These are phyloP conservation scores for Drosophila fulvimacula DNA, from an alignment of 2,888 invertebrate genomes.

Conservation along the genomic window DNA sequence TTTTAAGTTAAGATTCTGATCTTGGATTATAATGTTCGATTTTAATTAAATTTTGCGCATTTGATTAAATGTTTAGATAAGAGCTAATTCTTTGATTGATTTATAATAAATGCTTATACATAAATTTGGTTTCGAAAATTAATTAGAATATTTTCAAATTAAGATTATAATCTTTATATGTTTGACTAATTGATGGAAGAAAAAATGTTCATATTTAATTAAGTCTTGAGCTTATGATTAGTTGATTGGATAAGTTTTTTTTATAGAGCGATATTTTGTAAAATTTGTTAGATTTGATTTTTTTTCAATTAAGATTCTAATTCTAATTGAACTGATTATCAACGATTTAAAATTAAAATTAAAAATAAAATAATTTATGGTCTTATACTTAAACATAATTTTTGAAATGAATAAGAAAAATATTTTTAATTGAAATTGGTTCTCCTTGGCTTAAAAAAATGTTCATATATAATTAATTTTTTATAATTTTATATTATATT, in stretches of 20 bases:
- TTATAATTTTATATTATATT: too few species aligned
- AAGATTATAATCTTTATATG: constrained; percentile 11
- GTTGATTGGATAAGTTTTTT: neutral
- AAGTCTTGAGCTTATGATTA: neutral
- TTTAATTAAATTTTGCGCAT: neutral
- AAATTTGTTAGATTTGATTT: neutral
- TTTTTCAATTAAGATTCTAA: neutral
- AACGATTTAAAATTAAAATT: neutral
- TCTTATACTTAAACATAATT: too few species aligned
- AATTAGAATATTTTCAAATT: constrained; percentile 7
- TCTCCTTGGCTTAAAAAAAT: too few species aligned
- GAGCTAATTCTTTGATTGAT: neutral
- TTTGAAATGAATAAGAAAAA: too few species aligned
- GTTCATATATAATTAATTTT: too few species aligned
- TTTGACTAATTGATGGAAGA: constrained; percentile 1
- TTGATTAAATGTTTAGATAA: neutral
- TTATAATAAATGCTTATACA: neutral
- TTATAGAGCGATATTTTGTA: neutral
- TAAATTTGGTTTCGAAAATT: neutral
- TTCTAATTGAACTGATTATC: neutral
- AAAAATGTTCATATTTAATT: constrained; percentile 1
- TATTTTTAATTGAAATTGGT: too few species aligned
- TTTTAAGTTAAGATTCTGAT: neutral
- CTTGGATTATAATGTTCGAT: neutral
- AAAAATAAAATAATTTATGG: too few species aligned